Evolutionary conservation across 2,797 vertebrate species (phyloP).

Genomic region (Tolypeutes matacus): DNA sequence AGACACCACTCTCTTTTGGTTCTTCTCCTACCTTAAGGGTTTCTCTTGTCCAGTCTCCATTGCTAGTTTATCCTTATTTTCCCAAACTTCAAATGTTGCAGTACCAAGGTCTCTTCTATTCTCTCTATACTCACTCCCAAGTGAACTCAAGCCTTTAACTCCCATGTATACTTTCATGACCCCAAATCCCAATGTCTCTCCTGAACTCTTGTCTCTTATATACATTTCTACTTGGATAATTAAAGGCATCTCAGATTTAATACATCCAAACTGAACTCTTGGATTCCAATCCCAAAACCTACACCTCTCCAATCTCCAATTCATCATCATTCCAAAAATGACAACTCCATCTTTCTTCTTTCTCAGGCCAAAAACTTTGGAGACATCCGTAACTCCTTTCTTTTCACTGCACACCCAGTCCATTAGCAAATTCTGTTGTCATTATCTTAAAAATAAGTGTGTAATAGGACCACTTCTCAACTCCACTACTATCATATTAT

Average conservation of each 20-base stretch:
- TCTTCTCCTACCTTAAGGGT: background rate
- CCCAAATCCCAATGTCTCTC: background rate
- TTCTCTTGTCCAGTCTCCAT: background rate
- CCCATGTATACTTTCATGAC: background rate
- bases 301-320: background rate
- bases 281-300: background rate
- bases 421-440: background rate
- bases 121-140: background rate
- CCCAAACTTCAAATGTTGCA: background rate
- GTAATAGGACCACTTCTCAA: background rate
- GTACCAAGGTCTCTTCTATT: background rate
- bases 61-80: background rate
- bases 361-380: background rate
- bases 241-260: background rate
- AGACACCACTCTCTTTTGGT: background rate
- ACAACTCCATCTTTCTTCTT: background rate
- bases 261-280: background rate
- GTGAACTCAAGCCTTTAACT: background rate
- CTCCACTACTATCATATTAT: background rate
- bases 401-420: background rate
- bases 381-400: background rate
- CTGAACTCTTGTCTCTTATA: background rate
- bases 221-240: background rate
- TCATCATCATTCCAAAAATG: background rate
- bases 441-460: no score